Evolutionary conservation across 2,888 invertebrate species (phyloP).

Genomic region (Drosophila cognata): DNA sequence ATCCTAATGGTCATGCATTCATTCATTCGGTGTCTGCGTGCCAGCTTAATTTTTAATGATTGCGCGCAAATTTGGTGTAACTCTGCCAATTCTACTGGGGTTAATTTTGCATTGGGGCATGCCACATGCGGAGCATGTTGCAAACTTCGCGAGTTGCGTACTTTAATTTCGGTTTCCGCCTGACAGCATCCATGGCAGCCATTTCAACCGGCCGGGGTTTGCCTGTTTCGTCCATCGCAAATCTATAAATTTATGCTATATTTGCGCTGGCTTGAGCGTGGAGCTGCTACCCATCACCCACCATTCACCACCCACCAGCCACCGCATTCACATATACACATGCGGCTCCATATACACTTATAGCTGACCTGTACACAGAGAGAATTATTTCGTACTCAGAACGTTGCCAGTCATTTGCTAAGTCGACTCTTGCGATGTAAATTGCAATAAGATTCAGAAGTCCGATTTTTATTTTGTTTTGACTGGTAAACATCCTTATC

Average conservation of each 20-base stretch:
- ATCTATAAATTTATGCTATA: conserved; percentile 71
- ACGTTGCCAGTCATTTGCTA: not conserved
- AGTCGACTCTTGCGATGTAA: not conserved
- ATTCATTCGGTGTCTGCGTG: conserved; percentile 11
- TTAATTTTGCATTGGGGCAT: conserved; percentile 21
- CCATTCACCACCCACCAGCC: too few relatives aligned
- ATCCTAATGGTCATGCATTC: conserved; percentile 18
- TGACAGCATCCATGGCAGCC: conserved; percentile 13
- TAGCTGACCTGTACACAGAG: not conserved
- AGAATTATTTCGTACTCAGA: not conserved
- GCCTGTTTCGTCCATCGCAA: conserved; percentile 38
- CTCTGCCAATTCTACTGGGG: conserved; percentile 14
- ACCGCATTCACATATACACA: too few relatives aligned
- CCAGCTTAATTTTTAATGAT: conserved; percentile 36
- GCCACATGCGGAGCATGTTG: conserved; percentile 21
- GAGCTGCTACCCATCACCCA: not conserved
- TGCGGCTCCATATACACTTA: not conserved
- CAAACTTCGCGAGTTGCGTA: conserved; percentile 36
- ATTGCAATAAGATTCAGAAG: not conserved
- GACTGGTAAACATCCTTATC: not conserved
- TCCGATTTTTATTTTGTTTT: not conserved
- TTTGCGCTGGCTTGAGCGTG: not conserved
- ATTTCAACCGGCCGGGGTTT: not conserved
- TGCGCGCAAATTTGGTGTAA: conserved; percentile 10
- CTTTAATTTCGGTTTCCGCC: conserved; percentile 20